Evolutionary conservation across 2,888 invertebrate species (phyloP).

Genomic region (Polyommatus iphigenia): DNA sequence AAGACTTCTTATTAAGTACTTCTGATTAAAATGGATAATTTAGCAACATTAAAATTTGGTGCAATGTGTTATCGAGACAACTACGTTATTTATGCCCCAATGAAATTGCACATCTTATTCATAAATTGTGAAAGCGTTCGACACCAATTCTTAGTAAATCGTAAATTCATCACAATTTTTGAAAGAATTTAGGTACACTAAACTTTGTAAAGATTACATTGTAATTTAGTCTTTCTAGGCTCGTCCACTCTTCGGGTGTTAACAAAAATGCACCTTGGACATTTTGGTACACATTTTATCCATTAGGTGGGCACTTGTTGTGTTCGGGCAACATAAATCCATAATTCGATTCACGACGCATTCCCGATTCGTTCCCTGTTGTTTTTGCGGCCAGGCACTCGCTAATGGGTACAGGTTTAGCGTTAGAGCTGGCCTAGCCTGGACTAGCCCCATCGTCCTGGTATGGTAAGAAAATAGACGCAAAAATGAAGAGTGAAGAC

Average conservation of each 20-base stretch:
- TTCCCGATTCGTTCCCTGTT: constrained; percentile 80
- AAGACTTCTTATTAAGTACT: background rate
- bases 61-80: constrained; percentile 31
- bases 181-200: background rate
- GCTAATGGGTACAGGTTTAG: constrained; percentile 77
- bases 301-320: constrained; percentile 42
- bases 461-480: constrained; percentile 28
- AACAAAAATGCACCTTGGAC: constrained; percentile 18
- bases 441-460: constrained; percentile 32
- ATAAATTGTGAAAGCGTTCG: constrained; percentile 4
- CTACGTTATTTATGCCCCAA: constrained; percentile 2
- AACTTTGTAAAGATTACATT: background rate
- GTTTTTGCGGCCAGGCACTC: constrained; percentile 76
- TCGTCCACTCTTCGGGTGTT: background rate
- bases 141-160: background rate
- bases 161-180: background rate
- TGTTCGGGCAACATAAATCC: constrained; percentile 56
- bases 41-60: background rate
- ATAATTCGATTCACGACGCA: constrained; percentile 66
- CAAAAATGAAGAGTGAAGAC: constrained; percentile 35
- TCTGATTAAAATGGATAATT: background rate
- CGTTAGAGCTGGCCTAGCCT: constrained; percentile 49
- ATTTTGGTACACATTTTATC: constrained; percentile 33
- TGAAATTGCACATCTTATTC: constrained; percentile 1
- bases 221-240: background rate